A percentile compares a stretch with the other conserved stretches of the same genome.
Conservation (phyloP, 37 sponge, comb jelly and placozoan genomes). For the Oopsacas minuta region DNA sequence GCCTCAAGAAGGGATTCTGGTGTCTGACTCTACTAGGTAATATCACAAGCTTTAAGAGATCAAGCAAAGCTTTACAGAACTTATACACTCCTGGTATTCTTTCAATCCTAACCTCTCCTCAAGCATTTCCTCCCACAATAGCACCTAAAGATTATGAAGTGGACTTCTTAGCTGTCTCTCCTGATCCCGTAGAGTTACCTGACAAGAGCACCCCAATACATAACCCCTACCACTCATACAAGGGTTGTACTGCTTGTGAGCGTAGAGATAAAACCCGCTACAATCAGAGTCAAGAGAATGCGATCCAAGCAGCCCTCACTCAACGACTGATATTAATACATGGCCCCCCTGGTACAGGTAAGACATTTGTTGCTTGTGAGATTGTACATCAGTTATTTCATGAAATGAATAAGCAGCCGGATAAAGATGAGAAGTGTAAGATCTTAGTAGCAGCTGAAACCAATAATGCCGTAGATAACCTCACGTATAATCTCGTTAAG, state of each 20-base stretch:
- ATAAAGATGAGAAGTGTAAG: not conserved
- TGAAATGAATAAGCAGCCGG: not conserved
- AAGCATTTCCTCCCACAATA: not conserved
- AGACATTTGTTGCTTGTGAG: slow-evolving; percentile 49
- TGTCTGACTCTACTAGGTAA: slow-evolving; percentile 37
- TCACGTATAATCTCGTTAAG: slow-evolving; percentile 29
- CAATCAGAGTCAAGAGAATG: slow-evolving; percentile 39
- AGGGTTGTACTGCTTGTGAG: not conserved
- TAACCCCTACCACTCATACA: not conserved
- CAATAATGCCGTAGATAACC: slow-evolving; percentile 56
- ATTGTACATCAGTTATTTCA: slow-evolving; percentile 28
- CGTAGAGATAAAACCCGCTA: not conserved
- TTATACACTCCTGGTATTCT: not conserved
- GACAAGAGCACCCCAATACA: not conserved
- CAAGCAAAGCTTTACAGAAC: slow-evolving; percentile 23
- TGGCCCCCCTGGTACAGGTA: slow-evolving; percentile 77
- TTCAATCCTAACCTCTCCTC: not conserved
- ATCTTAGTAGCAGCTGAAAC: slow-evolving; percentile 58
- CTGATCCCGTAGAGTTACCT: not conserved
- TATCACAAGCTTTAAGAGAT: slow-evolving; percentile 36
- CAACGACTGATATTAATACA: slow-evolving; percentile 50
- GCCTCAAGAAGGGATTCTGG: slow-evolving; percentile 33
- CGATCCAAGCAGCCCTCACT: slow-evolving; percentile 32
- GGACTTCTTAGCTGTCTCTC: not conserved
- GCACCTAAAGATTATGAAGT: not conserved